Evolutionary conservation across 2,113 vertebrate species (phyloP), one percentile per base, ranked within the genome.

Genomic region (Proteles cristata): DNA sequence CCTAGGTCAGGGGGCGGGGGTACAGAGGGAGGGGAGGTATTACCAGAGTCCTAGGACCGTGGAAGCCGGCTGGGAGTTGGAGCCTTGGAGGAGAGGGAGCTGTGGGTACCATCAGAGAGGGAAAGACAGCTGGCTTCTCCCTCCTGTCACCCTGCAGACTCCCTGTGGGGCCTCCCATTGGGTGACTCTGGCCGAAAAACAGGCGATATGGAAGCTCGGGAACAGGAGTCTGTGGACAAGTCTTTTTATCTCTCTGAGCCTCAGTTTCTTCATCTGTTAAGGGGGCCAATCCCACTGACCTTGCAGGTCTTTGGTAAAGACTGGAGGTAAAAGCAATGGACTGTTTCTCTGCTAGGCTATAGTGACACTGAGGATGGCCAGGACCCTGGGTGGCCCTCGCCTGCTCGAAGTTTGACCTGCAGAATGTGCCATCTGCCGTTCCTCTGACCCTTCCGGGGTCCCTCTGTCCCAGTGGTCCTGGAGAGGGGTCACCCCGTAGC

Each of bases 21-120:
- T 15, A 39, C 39, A 39, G 39, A 39, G 3, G 1, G 7, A 5
- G 14, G 35, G 28, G 15, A 25, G 19, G 8, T 5, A 1, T 25
- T 35, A 5, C 31, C 11, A 12, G 45, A 83, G 11, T 23, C 33
- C 23, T 15, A 80, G 79, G 35, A 39, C 66, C 48, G 0, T 5
- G 11, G 73, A n/a, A 31, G 31, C 26, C 26, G 21, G 53, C 4
- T 2, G 12, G 55, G 39, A 65, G 33, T 10, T 21, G 82, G 50
- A 45, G 80, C 11, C 4, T 5, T 10, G 12, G 84, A 55, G 66
- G 39, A 43, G 69, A 7, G 7, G 17, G 79, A 85, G 63, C 65
- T 8, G 9, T 8, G 74, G 28, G 48, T 25, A 31, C 76, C 68
- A n/a, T 74, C 43, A 50, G 61, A n/a, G n/a, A 21, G 6, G 4